These are phyloP conservation scores for Chaenodraco wilsoni DNA, from an alignment of 2,797 vertebrate genomes.

Conservation along the genomic window DNA sequence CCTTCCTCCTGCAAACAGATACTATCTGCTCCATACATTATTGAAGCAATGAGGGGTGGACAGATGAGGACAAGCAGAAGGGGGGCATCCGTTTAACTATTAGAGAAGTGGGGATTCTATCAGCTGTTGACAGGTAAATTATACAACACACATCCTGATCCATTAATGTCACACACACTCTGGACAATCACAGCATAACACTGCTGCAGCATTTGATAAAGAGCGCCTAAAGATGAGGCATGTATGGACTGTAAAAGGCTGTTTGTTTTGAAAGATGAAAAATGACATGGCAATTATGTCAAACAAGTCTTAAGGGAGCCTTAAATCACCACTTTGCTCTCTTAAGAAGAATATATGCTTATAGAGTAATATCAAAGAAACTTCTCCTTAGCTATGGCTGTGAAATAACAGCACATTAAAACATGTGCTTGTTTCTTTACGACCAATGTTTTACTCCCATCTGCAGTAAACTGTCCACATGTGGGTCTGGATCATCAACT, in stretches of 20 bases:
- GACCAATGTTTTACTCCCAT: neutral
- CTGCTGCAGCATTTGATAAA: constrained; percentile 34
- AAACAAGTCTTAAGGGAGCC: neutral
- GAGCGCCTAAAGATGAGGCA: neutral
- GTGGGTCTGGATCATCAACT: no score
- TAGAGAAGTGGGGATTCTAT: constrained; percentile 38
- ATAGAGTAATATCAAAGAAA: neutral
- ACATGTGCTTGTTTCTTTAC: neutral
- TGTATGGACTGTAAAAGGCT: constrained; percentile 2
- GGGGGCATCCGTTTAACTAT: neutral
- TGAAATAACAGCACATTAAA: neutral
- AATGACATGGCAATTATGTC: neutral
- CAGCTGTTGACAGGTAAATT: constrained; percentile 54
- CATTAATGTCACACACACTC: constrained; percentile 57
- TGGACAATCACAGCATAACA: constrained; percentile 19
- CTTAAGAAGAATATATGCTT: neutral
- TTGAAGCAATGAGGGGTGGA: constrained; percentile 24
- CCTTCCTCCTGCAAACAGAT: constrained; percentile 24
- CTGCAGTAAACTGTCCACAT: no score
- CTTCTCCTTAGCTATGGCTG: neutral
- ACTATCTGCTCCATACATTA: constrained; percentile 39
- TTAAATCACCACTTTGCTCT: neutral
- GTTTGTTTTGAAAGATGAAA: constrained; percentile 28
- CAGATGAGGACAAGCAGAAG: neutral
- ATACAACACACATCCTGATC: constrained; percentile 34